These are phyloP conservation scores for Periphyllus acericola DNA, from an alignment of 2,888 invertebrate species.

Conservation along the genomic window DNA sequence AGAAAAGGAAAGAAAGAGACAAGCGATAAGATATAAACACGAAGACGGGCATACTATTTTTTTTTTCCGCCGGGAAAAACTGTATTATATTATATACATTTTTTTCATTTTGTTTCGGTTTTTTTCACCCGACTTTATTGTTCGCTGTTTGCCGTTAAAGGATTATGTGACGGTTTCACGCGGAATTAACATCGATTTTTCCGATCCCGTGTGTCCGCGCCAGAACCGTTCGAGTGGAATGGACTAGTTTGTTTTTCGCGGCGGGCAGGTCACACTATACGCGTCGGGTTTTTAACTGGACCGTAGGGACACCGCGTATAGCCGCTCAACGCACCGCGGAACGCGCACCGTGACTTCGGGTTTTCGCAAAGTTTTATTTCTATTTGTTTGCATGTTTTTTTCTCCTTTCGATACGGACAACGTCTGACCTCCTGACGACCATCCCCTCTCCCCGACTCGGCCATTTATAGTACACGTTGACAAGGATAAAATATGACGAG, in stretches of 20 bases:
- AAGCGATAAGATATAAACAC: neutral
- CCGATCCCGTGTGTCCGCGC: neutral
- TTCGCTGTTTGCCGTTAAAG: slow-evolving; percentile 27
- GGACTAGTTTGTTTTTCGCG: slow-evolving; percentile 9
- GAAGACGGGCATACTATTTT: neutral
- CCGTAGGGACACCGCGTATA: neutral
- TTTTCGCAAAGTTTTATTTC: neutral
- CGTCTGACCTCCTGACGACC: neutral
- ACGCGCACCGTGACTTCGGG: neutral
- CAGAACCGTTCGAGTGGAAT: slow-evolving; percentile 32
- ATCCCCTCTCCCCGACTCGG: too few species aligned
- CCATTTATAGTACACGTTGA: too few species aligned
- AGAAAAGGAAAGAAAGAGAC: neutral
- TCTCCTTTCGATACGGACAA: neutral
- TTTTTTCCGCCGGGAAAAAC: slow-evolving; percentile 1
- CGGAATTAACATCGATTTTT: slow-evolving; percentile 6
- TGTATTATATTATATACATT: neutral
- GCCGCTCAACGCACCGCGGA: too few species aligned
- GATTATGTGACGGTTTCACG: slow-evolving; percentile 13
- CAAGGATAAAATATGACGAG: too few species aligned
- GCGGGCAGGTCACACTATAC: neutral
- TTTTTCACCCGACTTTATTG: neutral
- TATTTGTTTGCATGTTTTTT: neutral
- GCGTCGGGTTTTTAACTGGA: neutral
- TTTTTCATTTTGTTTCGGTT: neutral